Conservation (phyloP, 2,113 vertebrate species). For the Xiphorhynchus elegans region DNA sequence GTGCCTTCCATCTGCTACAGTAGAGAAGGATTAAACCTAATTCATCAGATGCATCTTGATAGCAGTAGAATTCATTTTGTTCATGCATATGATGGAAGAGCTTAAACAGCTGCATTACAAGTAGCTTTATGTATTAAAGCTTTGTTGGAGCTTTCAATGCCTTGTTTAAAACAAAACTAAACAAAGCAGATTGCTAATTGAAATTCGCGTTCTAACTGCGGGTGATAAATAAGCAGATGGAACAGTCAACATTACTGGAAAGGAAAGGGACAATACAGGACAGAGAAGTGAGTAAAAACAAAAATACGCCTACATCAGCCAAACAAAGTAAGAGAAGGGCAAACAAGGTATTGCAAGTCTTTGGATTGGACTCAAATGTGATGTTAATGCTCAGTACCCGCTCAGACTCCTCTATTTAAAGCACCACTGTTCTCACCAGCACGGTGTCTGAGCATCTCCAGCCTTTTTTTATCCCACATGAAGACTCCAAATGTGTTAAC, state of each 20-base stretch:
- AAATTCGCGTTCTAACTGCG: slow-evolving; percentile 5
- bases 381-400: not conserved
- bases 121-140: slow-evolving; percentile 40
- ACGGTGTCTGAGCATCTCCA: not conserved
- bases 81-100: slow-evolving; percentile 41
- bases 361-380: not conserved
- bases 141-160: slow-evolving; percentile 32
- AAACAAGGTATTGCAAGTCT: not conserved
- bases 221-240: slow-evolving; percentile 63
- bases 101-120: slow-evolving; percentile 56
- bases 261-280: slow-evolving; percentile 10
- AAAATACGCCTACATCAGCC: slow-evolving; percentile 26
- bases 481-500: not conserved
- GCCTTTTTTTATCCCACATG: not conserved
- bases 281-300: slow-evolving; percentile 22
- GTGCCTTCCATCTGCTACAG: slow-evolving; percentile 13
- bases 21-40: slow-evolving; percentile 54
- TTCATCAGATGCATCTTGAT: slow-evolving; percentile 56
- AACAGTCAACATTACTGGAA: slow-evolving; percentile 34
- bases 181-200: slow-evolving; percentile 64
- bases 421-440: not conserved
- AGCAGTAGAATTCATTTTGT: slow-evolving; percentile 37
- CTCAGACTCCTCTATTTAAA: slow-evolving; percentile 4
- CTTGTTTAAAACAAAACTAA: slow-evolving; percentile 44
- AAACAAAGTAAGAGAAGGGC: slow-evolving; percentile 15